A percentile compares a stretch with the other conserved stretches of the same genome.
Conservation (phyloP, 1,140 invertebrate species). For the Rhyacophila brunnea region DNA sequence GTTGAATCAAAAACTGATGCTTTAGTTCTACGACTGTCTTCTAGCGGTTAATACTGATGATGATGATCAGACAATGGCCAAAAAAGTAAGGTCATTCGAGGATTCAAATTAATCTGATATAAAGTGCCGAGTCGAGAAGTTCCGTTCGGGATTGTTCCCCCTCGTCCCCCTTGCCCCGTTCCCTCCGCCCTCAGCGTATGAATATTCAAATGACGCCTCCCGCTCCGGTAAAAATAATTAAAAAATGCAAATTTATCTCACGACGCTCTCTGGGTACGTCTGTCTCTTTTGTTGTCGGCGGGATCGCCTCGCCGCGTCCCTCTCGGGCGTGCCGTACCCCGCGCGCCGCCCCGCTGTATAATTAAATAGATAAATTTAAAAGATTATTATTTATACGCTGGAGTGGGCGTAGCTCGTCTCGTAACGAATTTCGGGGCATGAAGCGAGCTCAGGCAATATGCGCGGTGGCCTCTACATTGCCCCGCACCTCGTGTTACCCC, state of each 20-base stretch:
- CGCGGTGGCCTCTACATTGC: constrained; percentile 1
- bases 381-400: constrained; percentile 37
- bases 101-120: constrained; percentile 16
- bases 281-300: constrained; percentile 11
- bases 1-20: too few species aligned
- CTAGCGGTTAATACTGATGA: neutral
- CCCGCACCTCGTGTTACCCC: constrained; percentile 2
- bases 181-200: constrained; percentile 18
- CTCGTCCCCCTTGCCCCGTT: neutral
- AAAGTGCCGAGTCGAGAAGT: constrained; percentile 5
- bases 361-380: constrained; percentile 38
- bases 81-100: neutral
- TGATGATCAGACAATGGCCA: too few species aligned
- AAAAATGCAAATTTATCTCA: constrained; percentile 37
- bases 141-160: constrained; percentile 7
- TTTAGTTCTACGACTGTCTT: too few species aligned
- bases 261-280: constrained; percentile 16
- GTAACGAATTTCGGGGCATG: constrained; percentile 32
- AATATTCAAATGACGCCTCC: constrained; percentile 37
- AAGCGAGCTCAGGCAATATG: constrained; percentile 11
- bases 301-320: constrained; percentile 13
- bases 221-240: constrained; percentile 37
- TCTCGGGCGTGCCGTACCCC: constrained; percentile 11
- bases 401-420: constrained; percentile 35
- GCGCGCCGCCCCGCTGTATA: constrained; percentile 26